Evolutionary conservation across 2,888 invertebrate species (phyloP), one percentile per base, ranked within the genome.

Genomic region (Kryphioiulus occultus): DNA sequence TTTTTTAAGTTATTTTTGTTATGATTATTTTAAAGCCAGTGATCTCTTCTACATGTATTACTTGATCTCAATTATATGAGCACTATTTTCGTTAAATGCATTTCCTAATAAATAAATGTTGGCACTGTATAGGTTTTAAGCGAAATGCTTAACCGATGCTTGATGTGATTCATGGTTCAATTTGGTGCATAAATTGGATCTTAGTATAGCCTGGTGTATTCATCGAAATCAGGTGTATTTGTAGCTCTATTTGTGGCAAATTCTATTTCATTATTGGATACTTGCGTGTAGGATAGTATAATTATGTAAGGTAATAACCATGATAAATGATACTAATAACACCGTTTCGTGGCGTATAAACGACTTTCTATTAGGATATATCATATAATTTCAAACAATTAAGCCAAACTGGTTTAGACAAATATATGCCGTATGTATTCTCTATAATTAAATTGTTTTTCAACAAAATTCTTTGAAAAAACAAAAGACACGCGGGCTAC

Each of bases 361-460:
- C 78, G 30, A 78, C 78, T 78, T 9, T 68, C 30, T 30, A 78
- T 78, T 78, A 78, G 30, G 44, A 30, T 78, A 15, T 32, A 78
- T 78, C 78, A 12, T 4, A 17, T 78, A 78, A 32, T 32, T 30
- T 78, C 30, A 32, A 32, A 30, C 17, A 78, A 78, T 32, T 78
- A 78, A 12, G 17, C 5, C 0, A 17, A 78, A 32, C 78, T 30
- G 78, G 78, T 78, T 78, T 30, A 2, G 15, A 30, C 30, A n/a
- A n/a, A n/a, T n/a, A n/a, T n/a, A n/a, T n/a, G n/a, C 26, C 4
- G 26, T 44, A 44, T 44, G 12, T 44, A 44, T 78, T 78, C 78
- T 78, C 30, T 78, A 30, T 78, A 78, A 78, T 78, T 78, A 78
- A 78, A 17, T 32, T 32, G 78, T 30, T 78, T 78, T 78, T 78